A percentile compares a stretch with the other conserved stretches of the same genome.
Conservation (phyloP, 2,888 invertebrate species). For the Hermaeophaga mercurialis region DNA sequence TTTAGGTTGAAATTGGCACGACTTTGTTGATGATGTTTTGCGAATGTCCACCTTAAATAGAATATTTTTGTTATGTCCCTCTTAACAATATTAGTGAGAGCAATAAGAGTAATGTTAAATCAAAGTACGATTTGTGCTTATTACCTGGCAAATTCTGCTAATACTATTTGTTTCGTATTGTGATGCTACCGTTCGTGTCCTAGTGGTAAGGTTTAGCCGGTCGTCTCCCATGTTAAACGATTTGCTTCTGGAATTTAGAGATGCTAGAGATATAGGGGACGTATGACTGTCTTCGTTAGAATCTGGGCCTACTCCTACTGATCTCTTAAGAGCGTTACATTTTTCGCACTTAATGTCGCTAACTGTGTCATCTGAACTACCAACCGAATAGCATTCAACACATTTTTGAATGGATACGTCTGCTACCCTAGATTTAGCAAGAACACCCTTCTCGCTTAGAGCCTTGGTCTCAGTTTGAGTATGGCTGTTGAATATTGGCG, state of each 20-base stretch:
- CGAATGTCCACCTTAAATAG: conserved; percentile 13
- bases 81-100: neutral
- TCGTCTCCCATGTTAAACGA: conserved; percentile 67
- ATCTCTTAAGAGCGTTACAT: conserved; percentile 60
- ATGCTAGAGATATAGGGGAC: conserved; percentile 58
- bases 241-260: conserved; percentile 61
- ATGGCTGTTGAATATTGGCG: conserved; percentile 34
- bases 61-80: neutral
- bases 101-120: neutral
- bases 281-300: conserved; percentile 44
- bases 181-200: conserved; percentile 61
- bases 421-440: conserved; percentile 48
- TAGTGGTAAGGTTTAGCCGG: conserved; percentile 54
- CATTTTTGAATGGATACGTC: conserved; percentile 54
- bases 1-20: conserved; percentile 49
- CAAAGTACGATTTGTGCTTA: neutral
- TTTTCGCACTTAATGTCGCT: conserved; percentile 60
- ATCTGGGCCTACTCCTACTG: conserved; percentile 66
- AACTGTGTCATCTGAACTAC: conserved; percentile 61
- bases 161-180: conserved; percentile 42
- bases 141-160: conserved; percentile 50
- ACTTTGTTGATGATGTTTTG: conserved; percentile 42
- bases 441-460: conserved; percentile 29
- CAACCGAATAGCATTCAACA: conserved; percentile 59
- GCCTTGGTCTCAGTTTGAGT: conserved; percentile 45